Conservation (phyloP, 2,113 vertebrate species). For the Lethenteron reissneri region DNA sequence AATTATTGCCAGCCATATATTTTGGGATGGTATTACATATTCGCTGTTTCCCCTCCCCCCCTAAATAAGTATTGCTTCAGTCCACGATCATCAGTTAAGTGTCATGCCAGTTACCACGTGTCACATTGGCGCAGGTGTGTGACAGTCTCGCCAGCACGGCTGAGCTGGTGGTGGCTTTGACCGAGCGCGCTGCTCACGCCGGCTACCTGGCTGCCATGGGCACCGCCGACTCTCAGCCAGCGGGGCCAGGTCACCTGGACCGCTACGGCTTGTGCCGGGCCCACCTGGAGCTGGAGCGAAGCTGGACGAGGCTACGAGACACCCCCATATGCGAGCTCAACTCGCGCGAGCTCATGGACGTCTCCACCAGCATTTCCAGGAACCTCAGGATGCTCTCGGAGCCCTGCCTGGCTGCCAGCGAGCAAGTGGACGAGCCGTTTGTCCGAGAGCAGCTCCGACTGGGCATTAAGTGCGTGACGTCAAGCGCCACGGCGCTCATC, state of each 20-base stretch:
- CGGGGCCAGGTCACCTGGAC: conserved; percentile 65
- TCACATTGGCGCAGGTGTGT: conserved; percentile 17
- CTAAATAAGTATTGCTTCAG: too few relatives aligned
- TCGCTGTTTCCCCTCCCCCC: too few relatives aligned
- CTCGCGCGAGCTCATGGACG: conserved; percentile 68
- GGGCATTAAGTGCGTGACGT: conserved; percentile 84
- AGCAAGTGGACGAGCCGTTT: conserved; percentile 68
- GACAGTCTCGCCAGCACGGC: conserved; percentile 76
- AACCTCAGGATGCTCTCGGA: conserved; percentile 84
- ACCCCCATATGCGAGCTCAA: conserved; percentile 58
- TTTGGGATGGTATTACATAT: too few relatives aligned
- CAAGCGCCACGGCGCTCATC: conserved; percentile 67
- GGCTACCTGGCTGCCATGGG: conserved; percentile 77
- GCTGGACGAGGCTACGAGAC: conserved; percentile 45
- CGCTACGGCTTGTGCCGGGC: conserved; percentile 88
- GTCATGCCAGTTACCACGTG: too few relatives aligned
- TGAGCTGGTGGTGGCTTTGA: conserved; percentile 72
- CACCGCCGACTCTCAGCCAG: conserved; percentile 50
- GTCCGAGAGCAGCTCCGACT: conserved; percentile 87
- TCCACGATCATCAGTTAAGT: too few relatives aligned
- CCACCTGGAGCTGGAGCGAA: conserved; percentile 82
- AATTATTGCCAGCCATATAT: too few relatives aligned
- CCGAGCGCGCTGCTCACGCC: conserved; percentile 73
- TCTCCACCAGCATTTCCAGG: conserved; percentile 76
- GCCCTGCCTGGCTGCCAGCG: conserved; percentile 63